A percentile compares a stretch with the other conserved stretches of the same genome.
phyloP scores from a whole-genome alignment of 2,113 vertebrate genomes.

The Budorcas taxicolor region DNA sequence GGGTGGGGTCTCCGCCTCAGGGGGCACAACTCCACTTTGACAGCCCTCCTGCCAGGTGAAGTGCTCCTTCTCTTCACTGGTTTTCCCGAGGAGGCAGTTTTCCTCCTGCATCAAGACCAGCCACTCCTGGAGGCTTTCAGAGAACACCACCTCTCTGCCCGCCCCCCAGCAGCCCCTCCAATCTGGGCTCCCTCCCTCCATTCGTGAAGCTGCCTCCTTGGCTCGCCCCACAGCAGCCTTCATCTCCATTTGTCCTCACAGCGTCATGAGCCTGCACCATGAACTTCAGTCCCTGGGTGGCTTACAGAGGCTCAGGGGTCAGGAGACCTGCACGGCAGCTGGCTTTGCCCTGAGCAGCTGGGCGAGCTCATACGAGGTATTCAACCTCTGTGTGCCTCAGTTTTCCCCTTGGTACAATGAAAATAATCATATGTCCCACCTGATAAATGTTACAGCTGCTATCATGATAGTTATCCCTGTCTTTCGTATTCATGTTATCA shows the following conservation, averaged over 20 bases:
- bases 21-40: background rate
- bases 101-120: background rate
- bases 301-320: background rate
- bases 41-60: too few relatives aligned
- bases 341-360: background rate
- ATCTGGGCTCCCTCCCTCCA: accelerated
- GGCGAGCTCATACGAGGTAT: background rate
- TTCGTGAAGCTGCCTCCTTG: background rate
- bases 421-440: background rate
- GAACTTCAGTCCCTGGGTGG: accelerated
- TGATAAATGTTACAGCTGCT: background rate
- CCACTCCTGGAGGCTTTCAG: background rate
- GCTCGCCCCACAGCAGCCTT: accelerated
- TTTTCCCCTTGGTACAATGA: background rate
- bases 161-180: background rate
- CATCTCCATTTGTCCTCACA: accelerated
- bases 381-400: background rate
- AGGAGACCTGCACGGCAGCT: background rate
- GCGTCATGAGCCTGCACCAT: accelerated
- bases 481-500: accelerated
- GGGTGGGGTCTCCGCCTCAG: background rate
- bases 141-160: background rate
- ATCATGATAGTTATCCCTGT: accelerated
- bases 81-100: background rate
- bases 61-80: accelerated